Evolutionary conservation across 2,888 invertebrate species (phyloP), one percentile per base, ranked within the genome.

Genomic region (Yponomeuta cagnagella): DNA sequence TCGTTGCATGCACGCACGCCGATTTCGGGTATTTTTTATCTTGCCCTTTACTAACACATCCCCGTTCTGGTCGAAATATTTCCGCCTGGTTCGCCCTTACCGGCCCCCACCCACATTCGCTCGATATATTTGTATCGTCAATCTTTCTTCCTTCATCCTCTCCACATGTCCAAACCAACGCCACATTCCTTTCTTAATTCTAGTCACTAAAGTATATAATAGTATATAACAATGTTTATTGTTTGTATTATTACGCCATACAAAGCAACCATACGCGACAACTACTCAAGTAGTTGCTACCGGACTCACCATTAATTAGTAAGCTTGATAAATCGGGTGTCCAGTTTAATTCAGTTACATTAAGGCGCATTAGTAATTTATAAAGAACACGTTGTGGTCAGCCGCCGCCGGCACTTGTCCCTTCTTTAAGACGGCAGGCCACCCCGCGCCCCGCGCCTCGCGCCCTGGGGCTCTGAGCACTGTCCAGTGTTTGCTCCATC

Each of bases 281-380:
- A 58, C 15, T 15, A 58, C 52, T 5, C 15, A 58, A 10, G 65
- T 15, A 23, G 10, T 65, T 23, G 2, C 1, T 30, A 65, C 30
- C 31, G 31, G 65, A 65, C 65, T 31, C 33, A 10, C 9, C 33
- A 67, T 67, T 43, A 67, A 37, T 67, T 67, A 67, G 48, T 68
- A 10, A 68, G 23, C 15, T 12, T 68, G 68, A 68, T 68, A 48
- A 48, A 48, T 37, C 10, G 31, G n/a, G 68, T 43, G 68, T 63
- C 66, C 71, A 71, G 69, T 72, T 84, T 86, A 86, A 85, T 83
- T 84, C 85, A 82, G 81, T 85, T 89, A 90, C 90, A 90, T 90
- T 90, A 90, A 89, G 85, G 80, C 78, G 75, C 84, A 89, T 91
- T 87, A 89, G 79, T 89, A 86, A 91, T 92, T 84, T 89, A 91